Base-by-base conservation (phyloP, 2,113 vertebrate species). In the Rhea pennata region DNA sequence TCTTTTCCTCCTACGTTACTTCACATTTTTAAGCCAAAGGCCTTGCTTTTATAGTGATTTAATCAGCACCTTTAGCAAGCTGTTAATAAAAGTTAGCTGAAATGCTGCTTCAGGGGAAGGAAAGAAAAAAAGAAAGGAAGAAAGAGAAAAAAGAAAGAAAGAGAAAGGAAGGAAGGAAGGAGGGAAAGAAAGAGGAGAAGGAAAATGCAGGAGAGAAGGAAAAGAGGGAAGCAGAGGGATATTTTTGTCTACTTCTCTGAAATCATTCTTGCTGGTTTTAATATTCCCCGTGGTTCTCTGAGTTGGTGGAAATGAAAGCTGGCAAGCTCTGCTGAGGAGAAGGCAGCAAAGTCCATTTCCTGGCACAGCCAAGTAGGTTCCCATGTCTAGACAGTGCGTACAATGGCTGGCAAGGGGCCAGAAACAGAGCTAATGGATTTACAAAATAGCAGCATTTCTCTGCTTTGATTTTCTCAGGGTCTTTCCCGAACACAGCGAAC, bases 391-490 rank as follows among this genome's bases (percentile, higher is more conserved):
- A 90, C 10, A 0, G 42, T 50, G 66, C 48, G 40, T n/a, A 73
- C 12, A 88, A 31, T 16, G 12, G 20, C 22, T 95, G 93, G 85
- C 24, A 65, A 90, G 81, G 59, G 21, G 26, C 59, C 87, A 94
- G 82, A 72, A 74, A 72, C 4, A 15, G 58, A 70, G 59, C 40
- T 81, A 92, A 94, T 94, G 56, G 50, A 73, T 96, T 95, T 88
- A 83, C 65, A 91, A 78, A 96, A 54, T 36, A 89, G 39, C 44
- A 87, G 8, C 23, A 50, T 95, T 97, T 93, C 27, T 92, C 44
- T 65, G 11, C 48, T 90, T 95, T 81, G 93, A 91, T 95, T 95
- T 90, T 88, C 72, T 84, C 33, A 50, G 40, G 80, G 69, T 83
- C 16, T 73, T 94, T 75, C 74, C 51, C 75, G 71, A 83, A 69